Evolutionary conservation across 2,797 vertebrate species (phyloP).

Genomic region (Aratinga solstitialis): DNA sequence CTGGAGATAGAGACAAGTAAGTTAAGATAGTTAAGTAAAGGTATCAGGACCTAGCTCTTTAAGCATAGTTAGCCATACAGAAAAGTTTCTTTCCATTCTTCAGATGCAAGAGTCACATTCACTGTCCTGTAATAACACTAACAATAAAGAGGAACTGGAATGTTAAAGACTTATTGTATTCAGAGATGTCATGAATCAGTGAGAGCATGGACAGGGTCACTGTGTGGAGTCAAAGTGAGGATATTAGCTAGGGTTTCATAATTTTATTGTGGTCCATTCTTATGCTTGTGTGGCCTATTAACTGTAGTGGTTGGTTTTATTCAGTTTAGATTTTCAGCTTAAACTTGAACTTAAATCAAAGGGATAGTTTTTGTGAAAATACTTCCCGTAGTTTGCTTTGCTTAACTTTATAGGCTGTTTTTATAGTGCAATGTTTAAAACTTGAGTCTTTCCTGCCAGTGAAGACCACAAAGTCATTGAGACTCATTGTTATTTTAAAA

Average conservation of each 20-base stretch:
- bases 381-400: constrained; percentile 50
- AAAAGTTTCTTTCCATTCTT: constrained; percentile 8
- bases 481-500: constrained; percentile 52
- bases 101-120: neutral
- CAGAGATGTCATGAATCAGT: constrained; percentile 12
- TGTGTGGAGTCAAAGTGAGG: neutral
- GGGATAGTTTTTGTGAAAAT: constrained; percentile 28
- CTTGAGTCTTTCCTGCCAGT: constrained; percentile 41
- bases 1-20: neutral
- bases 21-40: neutral
- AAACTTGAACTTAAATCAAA: constrained; percentile 37
- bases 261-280: constrained; percentile 4
- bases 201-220: neutral
- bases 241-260: neutral
- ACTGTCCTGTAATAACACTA: neutral
- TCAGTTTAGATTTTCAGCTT: constrained; percentile 28
- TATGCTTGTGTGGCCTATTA: neutral
- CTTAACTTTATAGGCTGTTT: constrained; percentile 53
- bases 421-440: constrained; percentile 39
- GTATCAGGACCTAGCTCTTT: neutral
- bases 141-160: constrained; percentile 15
- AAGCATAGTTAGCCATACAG: neutral
- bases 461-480: constrained; percentile 47
- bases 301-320: neutral
- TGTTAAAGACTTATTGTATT: constrained; percentile 24